Percentiles rank a stretch among this genome's conserved stretches.
Conservation (phyloP, 2,113 vertebrate genomes). For the Scolopax mira region DNA sequence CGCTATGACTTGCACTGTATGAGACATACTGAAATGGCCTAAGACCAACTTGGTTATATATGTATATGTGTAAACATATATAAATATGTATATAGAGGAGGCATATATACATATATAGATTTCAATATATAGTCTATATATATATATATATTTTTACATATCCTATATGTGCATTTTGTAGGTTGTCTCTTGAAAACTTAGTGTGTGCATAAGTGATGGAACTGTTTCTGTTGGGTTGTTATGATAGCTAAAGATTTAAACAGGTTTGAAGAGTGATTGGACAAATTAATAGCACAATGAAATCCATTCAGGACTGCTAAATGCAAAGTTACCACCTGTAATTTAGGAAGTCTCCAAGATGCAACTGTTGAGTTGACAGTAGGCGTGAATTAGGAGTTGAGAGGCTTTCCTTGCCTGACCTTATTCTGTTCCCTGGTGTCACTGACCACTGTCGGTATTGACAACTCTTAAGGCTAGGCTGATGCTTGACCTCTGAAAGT, state of each 20-base stretch:
- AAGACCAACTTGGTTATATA: not conserved
- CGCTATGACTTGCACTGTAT: not conserved
- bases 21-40: not conserved
- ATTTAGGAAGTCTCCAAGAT: not conserved
- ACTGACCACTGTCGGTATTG: not conserved
- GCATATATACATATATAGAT: not conserved
- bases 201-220: not conserved
- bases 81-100: not conserved
- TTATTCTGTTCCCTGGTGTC: not conserved
- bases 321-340: not conserved
- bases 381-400: not conserved
- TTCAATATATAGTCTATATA: not conserved
- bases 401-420: not conserved
- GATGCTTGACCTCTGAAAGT: not conserved
- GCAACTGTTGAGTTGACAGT: not conserved
- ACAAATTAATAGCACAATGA: not conserved
- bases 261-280: not conserved
- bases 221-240: not conserved
- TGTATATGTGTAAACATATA: not conserved
- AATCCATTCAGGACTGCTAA: not conserved
- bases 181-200: not conserved
- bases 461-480: not conserved
- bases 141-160: not conserved
- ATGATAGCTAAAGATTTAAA: not conserved
- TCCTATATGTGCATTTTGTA: not conserved